Evolutionary conservation across 2,113 vertebrate species (phyloP), one percentile per base, ranked within the genome.

Genomic region (Podilymbus podiceps): DNA sequence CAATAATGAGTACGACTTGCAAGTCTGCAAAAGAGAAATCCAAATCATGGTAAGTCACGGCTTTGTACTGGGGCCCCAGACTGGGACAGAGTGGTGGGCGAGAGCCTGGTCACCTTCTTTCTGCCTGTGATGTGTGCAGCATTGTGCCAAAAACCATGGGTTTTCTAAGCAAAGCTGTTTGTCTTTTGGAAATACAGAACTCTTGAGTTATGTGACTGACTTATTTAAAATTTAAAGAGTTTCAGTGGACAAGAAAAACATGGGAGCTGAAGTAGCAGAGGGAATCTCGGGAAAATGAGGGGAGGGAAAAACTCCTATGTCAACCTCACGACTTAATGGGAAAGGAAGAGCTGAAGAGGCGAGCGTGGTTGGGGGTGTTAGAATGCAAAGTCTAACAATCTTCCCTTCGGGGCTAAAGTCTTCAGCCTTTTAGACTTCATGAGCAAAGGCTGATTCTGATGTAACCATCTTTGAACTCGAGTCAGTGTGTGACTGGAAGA

Each of bases 1-100:
- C 97, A 99, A 99, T 96, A 99, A 99, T 3, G 99, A 99, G 92
- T 98, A 99, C 2, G 99, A 99, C 96, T 98, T 99, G 87, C 98
- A 99, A 90, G 98, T 99, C 96, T 99, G 99, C 99, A 99, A 99
- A 94, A 98, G 99, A 95, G 99, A 99, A 96, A 99, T 99, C 97
- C 99, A 99, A 91, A 99, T 99, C 95, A 99, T 99, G 99, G 99
- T 99, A 98, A 99, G 99, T 58, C 53, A 5, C 25, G 5, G 1
- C 8, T 49, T 77, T 8, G 11, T 3, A 2, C 5, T 12, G 56
- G n/a, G 38, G 10, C 44, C 21, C 21, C 24, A 11, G 4, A 1
- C 25, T 60, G 71, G 59, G 12, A 27, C 25, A 40, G 49, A 30
- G 11, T 23, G 12, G 20, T 44, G 11, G 38, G 38, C 14, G 47